Conservation (phyloP, 2,113 vertebrate species). For the Rallus limicola region DNA sequence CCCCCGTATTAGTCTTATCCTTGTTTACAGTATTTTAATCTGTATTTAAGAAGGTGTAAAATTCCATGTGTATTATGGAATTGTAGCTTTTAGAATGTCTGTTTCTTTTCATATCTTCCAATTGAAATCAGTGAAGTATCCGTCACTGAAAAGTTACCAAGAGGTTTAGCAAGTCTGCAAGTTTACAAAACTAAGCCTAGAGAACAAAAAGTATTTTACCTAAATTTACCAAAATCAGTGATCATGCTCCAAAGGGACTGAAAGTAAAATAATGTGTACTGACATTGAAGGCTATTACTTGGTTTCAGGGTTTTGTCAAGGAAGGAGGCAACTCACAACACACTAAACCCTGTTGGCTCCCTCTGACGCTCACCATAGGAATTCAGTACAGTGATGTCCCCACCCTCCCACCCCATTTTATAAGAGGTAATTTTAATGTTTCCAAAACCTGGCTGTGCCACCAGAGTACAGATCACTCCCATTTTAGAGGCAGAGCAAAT, state of each 20-base stretch:
- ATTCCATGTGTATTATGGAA: neutral
- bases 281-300: neutral
- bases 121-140: neutral
- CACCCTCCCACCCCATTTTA: neutral
- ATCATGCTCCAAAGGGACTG: neutral
- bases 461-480: neutral
- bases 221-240: neutral
- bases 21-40: neutral
- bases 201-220: neutral
- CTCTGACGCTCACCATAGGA: neutral
- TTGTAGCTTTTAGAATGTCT: neutral
- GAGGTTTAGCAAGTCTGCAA: neutral
- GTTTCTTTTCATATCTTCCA: neutral
- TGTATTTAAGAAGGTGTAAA: neutral
- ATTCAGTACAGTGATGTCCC: neutral
- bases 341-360: neutral
- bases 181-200: neutral
- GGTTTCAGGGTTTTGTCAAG: neutral
- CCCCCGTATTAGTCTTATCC: neutral
- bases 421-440: neutral
- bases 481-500: neutral
- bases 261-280: accelerated
- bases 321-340: neutral
- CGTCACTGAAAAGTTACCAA: neutral
- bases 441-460: neutral